Evolutionary conservation across 2,888 invertebrate genomes (phyloP).

Genomic region (Erebia epiphron): DNA sequence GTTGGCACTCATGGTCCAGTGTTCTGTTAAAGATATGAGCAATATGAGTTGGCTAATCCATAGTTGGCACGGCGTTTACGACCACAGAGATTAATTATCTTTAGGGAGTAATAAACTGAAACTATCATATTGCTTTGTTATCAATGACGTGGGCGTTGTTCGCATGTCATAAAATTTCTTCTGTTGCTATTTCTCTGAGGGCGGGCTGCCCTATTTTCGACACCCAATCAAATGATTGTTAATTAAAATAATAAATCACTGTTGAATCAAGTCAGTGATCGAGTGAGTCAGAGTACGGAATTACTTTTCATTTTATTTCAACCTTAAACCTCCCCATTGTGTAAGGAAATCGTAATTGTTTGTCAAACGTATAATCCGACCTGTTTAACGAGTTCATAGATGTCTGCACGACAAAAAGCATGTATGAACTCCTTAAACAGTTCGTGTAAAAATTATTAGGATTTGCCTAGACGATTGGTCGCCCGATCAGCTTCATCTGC

Average conservation of each 20-base stretch:
- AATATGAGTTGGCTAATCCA: constrained; percentile 34
- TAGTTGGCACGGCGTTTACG: constrained; percentile 32
- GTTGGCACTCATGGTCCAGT: neutral
- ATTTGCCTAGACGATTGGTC: no score
- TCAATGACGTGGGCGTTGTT: constrained; percentile 26
- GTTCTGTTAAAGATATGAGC: constrained; percentile 33
- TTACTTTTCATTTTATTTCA: neutral
- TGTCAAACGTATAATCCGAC: no score
- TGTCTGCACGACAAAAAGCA: no score
- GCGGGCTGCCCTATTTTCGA: neutral
- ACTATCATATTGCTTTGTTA: constrained; percentile 36
- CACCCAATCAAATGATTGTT: neutral
- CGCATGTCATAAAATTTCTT: constrained; percentile 27
- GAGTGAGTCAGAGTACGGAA: neutral
- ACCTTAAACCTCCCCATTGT: no score
- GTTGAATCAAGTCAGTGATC: neutral
- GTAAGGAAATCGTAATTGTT: no score
- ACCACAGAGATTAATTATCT: constrained; percentile 33
- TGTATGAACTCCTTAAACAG: no score
- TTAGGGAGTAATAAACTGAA: constrained; percentile 33
- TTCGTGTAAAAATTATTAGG: no score
- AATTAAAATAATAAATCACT: constrained; percentile 3
- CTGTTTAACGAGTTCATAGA: no score
- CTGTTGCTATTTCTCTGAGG: constrained; percentile 12
- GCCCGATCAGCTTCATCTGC: no score